Evolutionary conservation across 2,888 invertebrate genomes (phyloP), one percentile per base, ranked within the genome.

Genomic region (Trichopoda pennipes): DNA sequence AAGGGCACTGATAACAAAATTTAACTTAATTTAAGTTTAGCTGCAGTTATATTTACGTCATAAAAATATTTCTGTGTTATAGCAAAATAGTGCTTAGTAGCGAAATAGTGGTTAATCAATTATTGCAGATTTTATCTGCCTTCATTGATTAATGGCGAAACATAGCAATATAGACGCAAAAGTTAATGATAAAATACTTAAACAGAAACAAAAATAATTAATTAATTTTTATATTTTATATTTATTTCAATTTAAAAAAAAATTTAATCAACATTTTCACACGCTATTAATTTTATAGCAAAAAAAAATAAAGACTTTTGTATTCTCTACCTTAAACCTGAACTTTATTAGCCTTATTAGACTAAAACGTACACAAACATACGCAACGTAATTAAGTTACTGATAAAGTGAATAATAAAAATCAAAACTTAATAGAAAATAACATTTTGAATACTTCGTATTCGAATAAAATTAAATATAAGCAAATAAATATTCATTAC

Each of bases 221-320:
- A 64, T 58, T 58, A 12, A 19, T 68, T 76, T 66, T 68, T 76
- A 17, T 51, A 47, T 32, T 32, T 56, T 55, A 10, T 1, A 3
- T 28, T 28, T 28, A 8, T 28, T 55, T 55, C 28, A 42, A 60
- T n/a, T 49, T 19, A 19, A 49, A 49, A 49, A 47, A n/a, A 73
- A 73, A 44, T 23, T 60, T 73, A 60, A 73, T 68, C 58, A 47
- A 69, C 58, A 66, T 82, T 79, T 82, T 82, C 78, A 82, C 78
- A 82, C 79, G 82, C 82, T 61, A 75, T 79, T 82, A 72, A 79
- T 75, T 82, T 82, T 75, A 70, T 78, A 51, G 47, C 74, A 53
- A 69, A 72, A 60, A 53, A 69, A 72, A 60, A 51, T 28, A 28
- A 28, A 28, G 10, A 23, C 42, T 47, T 53, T 47, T 0, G n/a